Percentiles rank a stretch among this genome's conserved stretches.
These are phyloP conservation scores for Drosophila pectinifera DNA, from an alignment of 1,140 invertebrate species.

Conservation along the genomic window DNA sequence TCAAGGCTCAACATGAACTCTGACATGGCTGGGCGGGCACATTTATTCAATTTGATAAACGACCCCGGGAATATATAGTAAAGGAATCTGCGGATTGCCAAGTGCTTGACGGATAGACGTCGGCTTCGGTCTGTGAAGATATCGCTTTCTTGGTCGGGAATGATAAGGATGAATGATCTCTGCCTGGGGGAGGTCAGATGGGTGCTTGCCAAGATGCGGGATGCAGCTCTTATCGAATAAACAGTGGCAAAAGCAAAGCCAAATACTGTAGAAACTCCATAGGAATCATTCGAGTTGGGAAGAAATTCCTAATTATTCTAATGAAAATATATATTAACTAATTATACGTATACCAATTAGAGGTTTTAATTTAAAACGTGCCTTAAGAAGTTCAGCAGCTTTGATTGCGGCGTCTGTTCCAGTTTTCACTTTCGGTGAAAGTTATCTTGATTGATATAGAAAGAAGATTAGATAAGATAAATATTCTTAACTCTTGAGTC, in stretches of 20 bases:
- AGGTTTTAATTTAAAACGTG: neutral
- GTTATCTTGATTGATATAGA: neutral
- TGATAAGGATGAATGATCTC: conserved; percentile 34
- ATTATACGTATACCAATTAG: neutral
- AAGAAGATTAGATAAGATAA: neutral
- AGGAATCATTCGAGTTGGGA: neutral
- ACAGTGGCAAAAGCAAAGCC: too few species aligned
- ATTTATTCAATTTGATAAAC: conserved; percentile 74
- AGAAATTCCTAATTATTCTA: neutral
- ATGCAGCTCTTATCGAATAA: conserved; percentile 20
- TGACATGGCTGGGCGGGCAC: conserved; percentile 59
- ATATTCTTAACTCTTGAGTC: neutral
- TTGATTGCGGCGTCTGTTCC: neutral
- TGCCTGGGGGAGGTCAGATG: neutral
- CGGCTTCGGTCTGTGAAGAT: conserved; percentile 20
- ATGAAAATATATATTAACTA: neutral
- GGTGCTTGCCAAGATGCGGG: conserved; percentile 23
- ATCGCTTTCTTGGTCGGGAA: neutral
- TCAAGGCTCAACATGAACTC: conserved; percentile 64
- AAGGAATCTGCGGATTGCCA: conserved; percentile 31
- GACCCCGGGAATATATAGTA: conserved; percentile 32
- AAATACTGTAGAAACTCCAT: neutral
- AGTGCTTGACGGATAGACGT: conserved; percentile 27
- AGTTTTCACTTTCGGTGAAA: neutral
- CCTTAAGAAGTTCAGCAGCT: neutral